Conservation (phyloP, 1,140 invertebrate species). For the Neoseiulus cucumeris region DNA sequence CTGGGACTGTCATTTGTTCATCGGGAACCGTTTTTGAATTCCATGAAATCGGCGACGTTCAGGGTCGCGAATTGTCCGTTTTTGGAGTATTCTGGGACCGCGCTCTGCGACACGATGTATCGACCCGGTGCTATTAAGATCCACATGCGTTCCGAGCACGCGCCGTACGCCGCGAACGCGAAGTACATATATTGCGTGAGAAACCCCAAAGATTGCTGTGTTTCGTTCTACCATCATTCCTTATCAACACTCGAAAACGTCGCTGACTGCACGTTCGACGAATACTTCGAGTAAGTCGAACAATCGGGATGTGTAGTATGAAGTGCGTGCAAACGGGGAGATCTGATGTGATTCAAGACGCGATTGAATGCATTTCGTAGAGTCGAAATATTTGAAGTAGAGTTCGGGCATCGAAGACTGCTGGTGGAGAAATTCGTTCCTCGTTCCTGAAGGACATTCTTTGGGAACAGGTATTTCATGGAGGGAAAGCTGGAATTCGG, state of each 20-base stretch:
- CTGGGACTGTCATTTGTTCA: too few species aligned
- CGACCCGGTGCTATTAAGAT: constrained; percentile 8
- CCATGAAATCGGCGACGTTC: too few species aligned
- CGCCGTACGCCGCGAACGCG: constrained; percentile 9
- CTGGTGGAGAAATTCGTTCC: too few species aligned
- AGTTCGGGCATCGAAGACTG: too few species aligned
- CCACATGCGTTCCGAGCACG: constrained; percentile 11
- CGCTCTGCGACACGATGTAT: background rate
- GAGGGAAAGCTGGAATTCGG: constrained; percentile 25
- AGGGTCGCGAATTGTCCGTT: constrained; percentile 9
- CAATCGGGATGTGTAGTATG: too few species aligned
- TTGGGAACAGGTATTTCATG: constrained; percentile 21
- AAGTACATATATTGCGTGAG: constrained; percentile 10
- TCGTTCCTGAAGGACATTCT: too few species aligned
- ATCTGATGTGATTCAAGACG: too few species aligned
- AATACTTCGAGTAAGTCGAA: constrained; percentile 1
- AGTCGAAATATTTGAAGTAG: too few species aligned
- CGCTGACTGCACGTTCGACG: background rate
- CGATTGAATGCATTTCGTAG: too few species aligned
- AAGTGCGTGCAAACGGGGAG: too few species aligned
- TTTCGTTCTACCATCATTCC: constrained; percentile 62
- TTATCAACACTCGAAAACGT: background rate
- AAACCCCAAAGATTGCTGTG: constrained; percentile 54
- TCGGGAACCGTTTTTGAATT: too few species aligned
- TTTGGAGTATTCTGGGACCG: constrained; percentile 5